Conservation (phyloP, 53 echinoderm and acorn worm species). For the Paracentrotus lividus region DNA sequence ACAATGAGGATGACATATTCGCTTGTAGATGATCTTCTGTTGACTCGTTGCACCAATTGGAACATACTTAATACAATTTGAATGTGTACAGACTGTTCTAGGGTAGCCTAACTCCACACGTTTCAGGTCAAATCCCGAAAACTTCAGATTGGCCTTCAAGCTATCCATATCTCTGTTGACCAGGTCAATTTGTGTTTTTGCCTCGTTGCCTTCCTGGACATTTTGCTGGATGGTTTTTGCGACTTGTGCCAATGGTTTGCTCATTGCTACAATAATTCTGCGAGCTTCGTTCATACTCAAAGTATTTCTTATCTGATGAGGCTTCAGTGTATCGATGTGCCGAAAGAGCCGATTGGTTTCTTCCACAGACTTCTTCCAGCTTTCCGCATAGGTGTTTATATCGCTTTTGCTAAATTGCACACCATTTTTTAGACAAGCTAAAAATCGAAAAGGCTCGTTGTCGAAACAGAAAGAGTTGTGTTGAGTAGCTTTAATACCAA, state of each 20-base stretch:
- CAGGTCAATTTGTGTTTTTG: not conserved
- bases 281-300: constrained; percentile 11
- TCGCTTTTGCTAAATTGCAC: not conserved
- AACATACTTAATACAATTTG: not conserved
- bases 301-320: not conserved
- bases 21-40: not conserved
- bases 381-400: not conserved
- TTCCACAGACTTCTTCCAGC: not conserved
- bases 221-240: not conserved
- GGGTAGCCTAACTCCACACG: not conserved
- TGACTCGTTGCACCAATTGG: not conserved
- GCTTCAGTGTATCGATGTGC: not conserved
- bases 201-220: not conserved
- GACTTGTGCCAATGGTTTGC: not conserved
- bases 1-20: not conserved
- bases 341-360: not conserved
- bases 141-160: not conserved
- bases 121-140: not conserved
- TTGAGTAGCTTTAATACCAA: constrained; percentile 28
- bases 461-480: constrained; percentile 55
- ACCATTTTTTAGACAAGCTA: constrained; percentile 40
- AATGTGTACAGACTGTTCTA: not conserved
- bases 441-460: constrained; percentile 54
- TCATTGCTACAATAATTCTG: not conserved
- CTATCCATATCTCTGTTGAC: not conserved